Base-by-base conservation (phyloP, 2,797 vertebrate genomes). In the Malurus leucopterus region DNA sequence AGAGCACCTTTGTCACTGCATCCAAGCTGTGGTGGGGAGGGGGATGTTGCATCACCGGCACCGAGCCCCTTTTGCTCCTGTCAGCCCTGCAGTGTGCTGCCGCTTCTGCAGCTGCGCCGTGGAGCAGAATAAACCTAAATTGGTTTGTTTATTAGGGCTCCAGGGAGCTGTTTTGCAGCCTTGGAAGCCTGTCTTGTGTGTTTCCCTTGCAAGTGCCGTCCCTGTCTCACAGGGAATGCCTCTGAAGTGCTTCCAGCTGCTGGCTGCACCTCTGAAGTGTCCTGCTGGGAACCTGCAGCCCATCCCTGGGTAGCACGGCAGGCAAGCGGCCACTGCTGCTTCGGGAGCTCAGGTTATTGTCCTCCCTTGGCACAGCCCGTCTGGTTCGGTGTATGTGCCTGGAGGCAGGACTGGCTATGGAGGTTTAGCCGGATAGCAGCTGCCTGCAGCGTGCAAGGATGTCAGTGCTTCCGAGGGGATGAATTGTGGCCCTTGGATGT, bases 191-290 rank as follows among this genome's bases (percentile, higher is more conserved):
- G 40, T 92, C 40, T 83, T 26, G 5, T 41, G 73, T 43, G 44
- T 58, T 85, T 88, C 51, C 34, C 34, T 62, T 53, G 53, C 83
- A 75, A 91, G 70, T 38, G 46, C 67, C 44, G 34, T 58, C 70
- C 51, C 29, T 62, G 38, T 84, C 62, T 80, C 63, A 5, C 43
- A 54, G 76, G 47, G 7, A n/a, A 6, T 16, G 63, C n/a, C 67
- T 92, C 77, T 92, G 83, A 92, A 86, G 70, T 64, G 77, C 49
- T 88, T 86, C 89, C 93, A 91, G 90, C 57, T 36, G 30, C 89
- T 83, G 94, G 79, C 87, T 72, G 59, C 73, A 40, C 29, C 73
- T 85, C 89, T 59, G 76, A 78, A 88, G 87, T 7, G 29, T 69
- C 69, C 47, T 71, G 84, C 89, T 77, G 87, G 67, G 76, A 83